These are phyloP conservation scores for Nymphalis urticae DNA, from an alignment of 2,888 invertebrate species.

Conservation along the genomic window DNA sequence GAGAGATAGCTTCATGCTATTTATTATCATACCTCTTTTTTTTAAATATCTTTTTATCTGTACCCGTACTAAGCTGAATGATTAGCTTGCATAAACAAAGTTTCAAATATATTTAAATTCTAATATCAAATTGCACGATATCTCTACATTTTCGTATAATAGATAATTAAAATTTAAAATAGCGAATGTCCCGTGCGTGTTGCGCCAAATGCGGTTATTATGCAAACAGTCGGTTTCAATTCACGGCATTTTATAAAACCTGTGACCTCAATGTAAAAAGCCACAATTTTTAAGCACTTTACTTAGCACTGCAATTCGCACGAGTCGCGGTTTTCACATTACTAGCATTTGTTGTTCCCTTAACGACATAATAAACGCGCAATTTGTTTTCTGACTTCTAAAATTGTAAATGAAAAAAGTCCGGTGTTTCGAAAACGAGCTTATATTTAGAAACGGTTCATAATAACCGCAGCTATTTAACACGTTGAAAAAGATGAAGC, in stretches of 20 bases:
- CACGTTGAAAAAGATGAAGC: too few species aligned
- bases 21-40: too few species aligned
- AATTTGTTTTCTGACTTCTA: constrained; percentile 28
- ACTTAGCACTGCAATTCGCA: constrained; percentile 50
- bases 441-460: background rate
- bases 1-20: too few species aligned
- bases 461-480: too few species aligned
- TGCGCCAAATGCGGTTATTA: background rate
- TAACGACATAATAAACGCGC: constrained; percentile 38
- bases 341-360: constrained; percentile 44
- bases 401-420: constrained; percentile 20
- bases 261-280: constrained; percentile 41
- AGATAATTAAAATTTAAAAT: background rate
- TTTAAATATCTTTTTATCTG: too few species aligned
- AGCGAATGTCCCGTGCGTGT: background rate
- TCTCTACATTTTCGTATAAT: background rate
- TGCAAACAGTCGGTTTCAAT: constrained; percentile 3
- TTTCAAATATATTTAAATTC: too few species aligned
- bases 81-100: too few species aligned
- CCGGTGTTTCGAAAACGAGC: background rate
- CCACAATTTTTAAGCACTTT: constrained; percentile 45
- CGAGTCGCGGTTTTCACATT: constrained; percentile 57
- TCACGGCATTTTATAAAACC: background rate
- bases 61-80: too few species aligned
- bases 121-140: too few species aligned